Evolutionary conservation across 2,888 invertebrate genomes (phyloP).

Genomic region (Argyresthia goedartella): DNA sequence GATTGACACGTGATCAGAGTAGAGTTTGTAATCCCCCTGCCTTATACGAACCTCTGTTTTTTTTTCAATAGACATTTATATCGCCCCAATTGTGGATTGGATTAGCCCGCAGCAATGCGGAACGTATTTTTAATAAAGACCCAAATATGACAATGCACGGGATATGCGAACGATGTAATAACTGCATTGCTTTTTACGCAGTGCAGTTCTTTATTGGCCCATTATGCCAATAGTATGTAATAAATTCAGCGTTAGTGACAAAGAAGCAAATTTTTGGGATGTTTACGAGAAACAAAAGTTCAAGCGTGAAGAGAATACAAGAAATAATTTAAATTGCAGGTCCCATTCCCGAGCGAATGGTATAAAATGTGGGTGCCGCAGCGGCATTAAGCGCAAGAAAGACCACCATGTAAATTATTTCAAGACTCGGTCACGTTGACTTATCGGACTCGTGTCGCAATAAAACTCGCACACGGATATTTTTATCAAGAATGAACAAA

Average conservation of each 20-base stretch:
- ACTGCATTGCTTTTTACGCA: not conserved
- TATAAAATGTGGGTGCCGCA: conserved; percentile 39
- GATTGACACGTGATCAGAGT: conserved; percentile 65
- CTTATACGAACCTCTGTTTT: conserved; percentile 17
- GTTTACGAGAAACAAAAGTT: too few species aligned
- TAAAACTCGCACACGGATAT: conserved; percentile 55
- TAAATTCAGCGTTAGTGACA: too few species aligned
- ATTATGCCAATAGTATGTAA: too few species aligned
- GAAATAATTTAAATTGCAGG: too few species aligned
- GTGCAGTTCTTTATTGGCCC: not conserved
- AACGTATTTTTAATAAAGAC: conserved; percentile 54
- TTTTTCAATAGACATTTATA: conserved; percentile 50
- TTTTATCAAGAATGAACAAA: conserved; percentile 59
- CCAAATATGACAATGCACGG: conserved; percentile 37
- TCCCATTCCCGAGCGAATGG: not conserved
- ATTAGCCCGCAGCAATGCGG: conserved; percentile 50
- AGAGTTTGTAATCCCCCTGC: conserved; percentile 42
- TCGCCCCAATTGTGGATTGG: conserved; percentile 45
- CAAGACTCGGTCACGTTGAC: conserved; percentile 45
- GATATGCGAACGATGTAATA: not conserved
- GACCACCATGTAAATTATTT: conserved; percentile 63
- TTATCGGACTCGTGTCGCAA: conserved; percentile 54
- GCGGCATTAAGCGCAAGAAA: conserved; percentile 32
- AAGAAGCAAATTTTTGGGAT: too few species aligned
- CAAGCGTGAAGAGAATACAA: too few species aligned